Evolutionary conservation across 2,888 invertebrate species (phyloP).

Genomic region (Lysandra coridon): DNA sequence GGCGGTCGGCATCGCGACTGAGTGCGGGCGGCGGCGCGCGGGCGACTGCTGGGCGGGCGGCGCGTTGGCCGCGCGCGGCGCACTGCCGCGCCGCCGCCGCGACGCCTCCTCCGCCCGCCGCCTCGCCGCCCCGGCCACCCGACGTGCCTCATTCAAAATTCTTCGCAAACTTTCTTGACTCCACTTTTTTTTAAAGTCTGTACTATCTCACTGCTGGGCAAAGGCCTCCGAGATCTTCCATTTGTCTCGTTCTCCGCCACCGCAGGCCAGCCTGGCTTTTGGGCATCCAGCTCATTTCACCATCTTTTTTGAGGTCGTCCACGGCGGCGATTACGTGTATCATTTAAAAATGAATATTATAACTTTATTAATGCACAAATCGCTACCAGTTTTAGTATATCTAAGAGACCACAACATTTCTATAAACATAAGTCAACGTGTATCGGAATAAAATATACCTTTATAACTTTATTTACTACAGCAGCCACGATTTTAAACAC

Average conservation of each 20-base stretch:
- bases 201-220: too few species aligned
- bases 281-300: too few species aligned
- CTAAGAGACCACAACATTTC: too few species aligned
- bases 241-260: too few species aligned
- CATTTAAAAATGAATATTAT: background rate
- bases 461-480: background rate
- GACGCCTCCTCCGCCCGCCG: conserved; percentile 50
- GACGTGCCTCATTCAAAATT: conserved; percentile 71
- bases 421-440: too few species aligned
- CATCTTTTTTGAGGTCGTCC: too few species aligned
- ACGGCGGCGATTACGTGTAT: background rate
- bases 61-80: conserved; percentile 81
- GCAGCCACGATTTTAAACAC: background rate
- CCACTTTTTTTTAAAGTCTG: too few species aligned
- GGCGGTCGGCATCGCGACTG: conserved; percentile 47
- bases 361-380: background rate
- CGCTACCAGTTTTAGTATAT: background rate
- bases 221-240: too few species aligned
- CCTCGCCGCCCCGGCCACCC: conserved; percentile 47
- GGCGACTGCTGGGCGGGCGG: conserved; percentile 69
- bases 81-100: conserved; percentile 73
- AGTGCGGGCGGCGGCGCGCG: conserved; percentile 51
- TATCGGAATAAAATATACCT: background rate
- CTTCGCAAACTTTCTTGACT: conserved; percentile 60
- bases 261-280: too few species aligned